Conservation (phyloP, 2,797 vertebrate species). For the Loris lydekkerianus region DNA sequence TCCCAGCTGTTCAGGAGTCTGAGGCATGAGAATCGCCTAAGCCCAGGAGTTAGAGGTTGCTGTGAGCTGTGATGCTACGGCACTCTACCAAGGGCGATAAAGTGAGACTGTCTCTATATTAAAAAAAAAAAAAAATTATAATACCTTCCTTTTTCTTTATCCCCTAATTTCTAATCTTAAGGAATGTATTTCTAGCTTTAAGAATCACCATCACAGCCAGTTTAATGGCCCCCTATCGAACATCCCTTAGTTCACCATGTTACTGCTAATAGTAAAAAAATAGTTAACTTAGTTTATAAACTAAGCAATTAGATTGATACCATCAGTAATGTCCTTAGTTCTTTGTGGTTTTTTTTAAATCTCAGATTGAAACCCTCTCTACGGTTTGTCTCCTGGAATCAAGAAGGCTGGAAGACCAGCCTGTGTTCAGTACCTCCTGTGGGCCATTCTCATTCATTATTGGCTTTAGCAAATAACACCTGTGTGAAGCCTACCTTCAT, state of each 20-base stretch:
- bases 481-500: slow-evolving; percentile 94
- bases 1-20: no score
- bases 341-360: slow-evolving; percentile 63
- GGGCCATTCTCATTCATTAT: slow-evolving; percentile 94
- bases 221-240: background rate
- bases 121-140: no score
- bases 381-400: slow-evolving; percentile 97
- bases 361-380: slow-evolving; percentile 94
- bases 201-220: background rate
- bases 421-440: slow-evolving; percentile 97
- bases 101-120: no score
- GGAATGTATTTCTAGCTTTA: slow-evolving; percentile 51
- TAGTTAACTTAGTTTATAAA: slow-evolving; percentile 21
- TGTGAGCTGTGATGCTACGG: no score
- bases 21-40: no score
- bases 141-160: slow-evolving; percentile 13
- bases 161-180: slow-evolving; percentile 4
- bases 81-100: no score
- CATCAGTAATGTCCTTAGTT: slow-evolving; percentile 43
- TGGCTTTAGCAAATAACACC: slow-evolving; percentile 97
- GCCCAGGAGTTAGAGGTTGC: no score
- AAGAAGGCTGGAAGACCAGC: slow-evolving; percentile 98
- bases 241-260: background rate
- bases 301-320: background rate
- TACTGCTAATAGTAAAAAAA: background rate